Evolutionary conservation across 2,113 vertebrate species (phyloP).

Genomic region (Malurus melanocephalus): DNA sequence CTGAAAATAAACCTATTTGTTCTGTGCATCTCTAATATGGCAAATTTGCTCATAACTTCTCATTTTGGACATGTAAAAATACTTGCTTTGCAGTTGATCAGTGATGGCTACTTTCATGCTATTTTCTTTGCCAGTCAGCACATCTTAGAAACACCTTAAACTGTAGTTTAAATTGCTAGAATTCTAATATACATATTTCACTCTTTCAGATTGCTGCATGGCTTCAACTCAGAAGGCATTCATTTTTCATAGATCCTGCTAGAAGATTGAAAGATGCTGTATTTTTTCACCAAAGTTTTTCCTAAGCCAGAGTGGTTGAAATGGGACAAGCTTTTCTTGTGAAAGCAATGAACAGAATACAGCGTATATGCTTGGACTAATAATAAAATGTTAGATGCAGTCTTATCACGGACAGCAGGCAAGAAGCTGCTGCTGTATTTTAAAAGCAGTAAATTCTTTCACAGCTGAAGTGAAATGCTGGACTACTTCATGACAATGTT

Average conservation of each 20-base stretch:
- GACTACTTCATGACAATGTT: background rate
- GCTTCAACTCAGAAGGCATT: constrained; percentile 93
- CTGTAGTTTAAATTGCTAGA: background rate
- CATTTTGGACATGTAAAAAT: background rate
- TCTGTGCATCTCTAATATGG: background rate
- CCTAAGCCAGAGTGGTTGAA: background rate
- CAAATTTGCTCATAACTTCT: background rate
- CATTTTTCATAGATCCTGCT: constrained; percentile 84
- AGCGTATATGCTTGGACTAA: fast-evolving
- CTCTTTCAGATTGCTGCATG: constrained; percentile 85
- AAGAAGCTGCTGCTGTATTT: background rate
- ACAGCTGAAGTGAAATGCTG: background rate
- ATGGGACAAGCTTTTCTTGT: background rate
- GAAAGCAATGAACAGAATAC: background rate
- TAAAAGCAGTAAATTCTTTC: background rate
- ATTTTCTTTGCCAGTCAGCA: background rate
- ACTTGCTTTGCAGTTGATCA: background rate
- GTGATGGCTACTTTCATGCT: background rate
- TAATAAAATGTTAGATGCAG: background rate
- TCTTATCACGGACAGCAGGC: background rate
- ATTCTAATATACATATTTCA: background rate
- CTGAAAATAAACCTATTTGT: background rate
- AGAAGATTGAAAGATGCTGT: background rate
- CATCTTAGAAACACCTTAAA: background rate
- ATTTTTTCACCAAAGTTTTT: background rate